phyloP scores from a whole-genome alignment of 2,888 invertebrate species.

The Biston betularia region DNA sequence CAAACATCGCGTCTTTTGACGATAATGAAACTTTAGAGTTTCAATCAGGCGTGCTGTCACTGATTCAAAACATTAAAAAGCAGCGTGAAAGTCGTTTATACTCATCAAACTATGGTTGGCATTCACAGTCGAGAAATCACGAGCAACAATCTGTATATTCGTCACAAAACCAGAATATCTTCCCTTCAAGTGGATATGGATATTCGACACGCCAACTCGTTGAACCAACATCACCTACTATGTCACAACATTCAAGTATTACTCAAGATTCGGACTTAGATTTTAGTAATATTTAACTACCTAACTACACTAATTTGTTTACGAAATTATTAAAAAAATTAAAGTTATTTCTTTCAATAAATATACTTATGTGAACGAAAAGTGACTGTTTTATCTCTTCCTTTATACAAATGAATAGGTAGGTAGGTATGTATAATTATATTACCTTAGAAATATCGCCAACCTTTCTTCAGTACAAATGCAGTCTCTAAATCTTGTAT shows the following conservation, averaged over 20 bases:
- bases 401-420: constrained; percentile 15
- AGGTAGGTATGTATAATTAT: constrained; percentile 22
- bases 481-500: constrained; percentile 39
- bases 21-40: constrained; percentile 33
- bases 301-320: constrained; percentile 13
- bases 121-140: constrained; percentile 31
- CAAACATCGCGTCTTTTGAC: constrained; percentile 31
- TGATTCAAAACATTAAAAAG: constrained; percentile 35
- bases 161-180: constrained; percentile 36
- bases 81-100: constrained; percentile 30
- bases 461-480: constrained; percentile 41
- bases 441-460: constrained; percentile 33
- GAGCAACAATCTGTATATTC: constrained; percentile 32
- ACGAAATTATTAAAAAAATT: constrained; percentile 18
- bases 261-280: constrained; percentile 37
- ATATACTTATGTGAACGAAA: constrained; percentile 27
- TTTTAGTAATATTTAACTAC: constrained; percentile 32
- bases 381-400: constrained; percentile 22
- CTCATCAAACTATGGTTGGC: constrained; percentile 33
- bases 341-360: no score
- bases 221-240: constrained; percentile 31
- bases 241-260: constrained; percentile 21
- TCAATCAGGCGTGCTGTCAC: constrained; percentile 37
- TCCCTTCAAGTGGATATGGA: constrained; percentile 35
- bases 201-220: constrained; percentile 36